Percentiles rank a stretch among this genome's conserved stretches.
Conservation (phyloP, 2,888 invertebrate species). For the Diarsia mendica region DNA sequence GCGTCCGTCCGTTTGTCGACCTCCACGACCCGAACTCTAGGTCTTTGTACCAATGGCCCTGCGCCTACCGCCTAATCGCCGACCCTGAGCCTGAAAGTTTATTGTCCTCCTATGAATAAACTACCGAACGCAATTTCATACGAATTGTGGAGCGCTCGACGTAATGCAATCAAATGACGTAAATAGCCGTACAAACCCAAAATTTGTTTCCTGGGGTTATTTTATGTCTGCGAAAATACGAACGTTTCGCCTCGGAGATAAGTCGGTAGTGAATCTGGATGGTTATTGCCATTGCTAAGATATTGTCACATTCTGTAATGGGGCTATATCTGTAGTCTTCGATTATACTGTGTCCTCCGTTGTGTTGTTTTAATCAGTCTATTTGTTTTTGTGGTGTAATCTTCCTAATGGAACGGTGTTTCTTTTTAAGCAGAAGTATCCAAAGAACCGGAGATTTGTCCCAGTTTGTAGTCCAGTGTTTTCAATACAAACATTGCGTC, state of each 20-base stretch:
- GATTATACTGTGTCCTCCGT: slow-evolving; percentile 26
- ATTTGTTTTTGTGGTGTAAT: slow-evolving; percentile 64
- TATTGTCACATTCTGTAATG: slow-evolving; percentile 18
- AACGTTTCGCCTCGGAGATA: slow-evolving; percentile 56
- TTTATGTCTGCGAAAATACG: slow-evolving; percentile 65
- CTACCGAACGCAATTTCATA: slow-evolving; percentile 70
- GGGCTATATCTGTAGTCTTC: slow-evolving; percentile 3
- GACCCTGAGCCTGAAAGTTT: slow-evolving; percentile 69
- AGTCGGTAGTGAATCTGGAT: slow-evolving; percentile 45
- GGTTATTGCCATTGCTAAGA: slow-evolving; percentile 41
- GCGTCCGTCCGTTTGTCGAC: slow-evolving; percentile 63
- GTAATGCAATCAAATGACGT: slow-evolving; percentile 74
- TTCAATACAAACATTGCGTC: slow-evolving; percentile 83
- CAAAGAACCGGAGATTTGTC: slow-evolving; percentile 74
- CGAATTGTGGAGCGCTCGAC: slow-evolving; percentile 67
- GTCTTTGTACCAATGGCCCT: slow-evolving; percentile 70
- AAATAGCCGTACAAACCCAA: slow-evolving; percentile 58
- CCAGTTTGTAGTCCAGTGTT: slow-evolving; percentile 78
- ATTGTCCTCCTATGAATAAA: slow-evolving; percentile 66
- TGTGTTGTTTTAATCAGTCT: slow-evolving; percentile 48
- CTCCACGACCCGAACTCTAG: slow-evolving; percentile 66
- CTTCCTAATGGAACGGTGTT: slow-evolving; percentile 75
- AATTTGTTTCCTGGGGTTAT: slow-evolving; percentile 67
- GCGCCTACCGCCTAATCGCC: slow-evolving; percentile 62
- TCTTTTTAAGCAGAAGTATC: slow-evolving; percentile 71